Conservation (phyloP, 2,888 invertebrate genomes). For the Choreutis nemorana region DNA sequence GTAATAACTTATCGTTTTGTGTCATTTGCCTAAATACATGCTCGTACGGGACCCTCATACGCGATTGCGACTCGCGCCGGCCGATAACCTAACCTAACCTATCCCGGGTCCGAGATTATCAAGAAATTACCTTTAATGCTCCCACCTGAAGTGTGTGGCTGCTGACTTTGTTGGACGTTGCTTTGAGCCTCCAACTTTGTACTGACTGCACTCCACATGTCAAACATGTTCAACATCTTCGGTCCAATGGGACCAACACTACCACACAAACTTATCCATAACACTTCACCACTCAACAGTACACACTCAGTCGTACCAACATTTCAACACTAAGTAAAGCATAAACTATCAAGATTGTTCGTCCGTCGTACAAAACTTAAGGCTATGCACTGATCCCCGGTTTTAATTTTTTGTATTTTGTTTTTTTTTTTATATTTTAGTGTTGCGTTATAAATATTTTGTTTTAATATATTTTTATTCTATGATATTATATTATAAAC, state of each 20-base stretch:
- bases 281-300: conserved; percentile 17
- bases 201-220: conserved; percentile 83
- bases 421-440: conserved; percentile 16
- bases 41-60: too few species aligned
- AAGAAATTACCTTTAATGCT: conserved; percentile 80
- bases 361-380: conserved; percentile 53
- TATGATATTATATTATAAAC: conserved; percentile 38
- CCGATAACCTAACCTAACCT: background rate
- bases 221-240: conserved; percentile 75
- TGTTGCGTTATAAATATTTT: conserved; percentile 23
- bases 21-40: too few species aligned
- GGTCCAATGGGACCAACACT: conserved; percentile 24
- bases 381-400: conserved; percentile 60
- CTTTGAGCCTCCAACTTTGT: conserved; percentile 76
- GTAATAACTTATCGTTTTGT: too few species aligned
- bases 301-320: conserved; percentile 28
- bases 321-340: conserved; percentile 32
- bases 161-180: conserved; percentile 71
- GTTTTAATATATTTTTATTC: conserved; percentile 28
- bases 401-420: conserved; percentile 37
- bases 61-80: too few species aligned
- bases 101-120: conserved; percentile 20
- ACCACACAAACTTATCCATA: conserved; percentile 28
- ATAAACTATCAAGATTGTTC: conserved; percentile 49
- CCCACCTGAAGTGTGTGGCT: conserved; percentile 82